Evolutionary conservation across 2,888 invertebrate genomes (phyloP).

Genomic region (Hecatera dysodea): DNA sequence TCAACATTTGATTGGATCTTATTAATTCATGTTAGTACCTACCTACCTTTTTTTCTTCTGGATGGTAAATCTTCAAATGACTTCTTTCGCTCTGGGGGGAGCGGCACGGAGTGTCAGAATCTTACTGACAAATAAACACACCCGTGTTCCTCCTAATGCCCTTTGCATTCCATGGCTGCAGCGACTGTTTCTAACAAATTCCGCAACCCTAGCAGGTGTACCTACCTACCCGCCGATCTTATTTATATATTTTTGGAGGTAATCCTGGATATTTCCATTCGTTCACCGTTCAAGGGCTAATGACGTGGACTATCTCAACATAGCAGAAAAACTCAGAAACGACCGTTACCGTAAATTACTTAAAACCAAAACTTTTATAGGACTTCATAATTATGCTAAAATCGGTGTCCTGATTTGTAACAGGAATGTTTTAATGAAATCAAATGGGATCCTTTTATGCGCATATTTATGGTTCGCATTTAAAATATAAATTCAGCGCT

Average conservation of each 20-base stretch:
- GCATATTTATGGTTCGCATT: slow-evolving; percentile 85
- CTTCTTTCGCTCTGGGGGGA: too few species aligned
- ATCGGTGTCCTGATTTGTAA: slow-evolving; percentile 70
- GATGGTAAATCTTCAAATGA: too few species aligned
- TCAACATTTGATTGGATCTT: not conserved
- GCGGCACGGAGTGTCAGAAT: too few species aligned
- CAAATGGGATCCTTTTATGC: slow-evolving; percentile 87
- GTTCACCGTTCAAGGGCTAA: not conserved
- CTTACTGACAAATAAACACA: too few species aligned
- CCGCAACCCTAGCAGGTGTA: too few species aligned
- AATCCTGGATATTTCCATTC: not conserved
- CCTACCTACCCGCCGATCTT: too few species aligned
- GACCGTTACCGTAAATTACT: not conserved
- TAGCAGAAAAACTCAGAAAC: slow-evolving; percentile 13
- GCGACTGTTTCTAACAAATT: too few species aligned
- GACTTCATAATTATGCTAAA: slow-evolving; percentile 72
- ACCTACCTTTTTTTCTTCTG: too few species aligned
- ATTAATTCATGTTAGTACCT: too few species aligned
- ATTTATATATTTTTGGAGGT: not conserved
- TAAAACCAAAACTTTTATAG: slow-evolving; percentile 43
- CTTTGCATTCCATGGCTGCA: too few species aligned
- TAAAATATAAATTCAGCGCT: slow-evolving; percentile 72
- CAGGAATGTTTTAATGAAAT: slow-evolving; percentile 78
- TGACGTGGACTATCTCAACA: too few species aligned
- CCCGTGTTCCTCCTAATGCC: too few species aligned